phyloP scores from a whole-genome alignment of 2,888 invertebrate genomes.

The Myopa testacea region DNA sequence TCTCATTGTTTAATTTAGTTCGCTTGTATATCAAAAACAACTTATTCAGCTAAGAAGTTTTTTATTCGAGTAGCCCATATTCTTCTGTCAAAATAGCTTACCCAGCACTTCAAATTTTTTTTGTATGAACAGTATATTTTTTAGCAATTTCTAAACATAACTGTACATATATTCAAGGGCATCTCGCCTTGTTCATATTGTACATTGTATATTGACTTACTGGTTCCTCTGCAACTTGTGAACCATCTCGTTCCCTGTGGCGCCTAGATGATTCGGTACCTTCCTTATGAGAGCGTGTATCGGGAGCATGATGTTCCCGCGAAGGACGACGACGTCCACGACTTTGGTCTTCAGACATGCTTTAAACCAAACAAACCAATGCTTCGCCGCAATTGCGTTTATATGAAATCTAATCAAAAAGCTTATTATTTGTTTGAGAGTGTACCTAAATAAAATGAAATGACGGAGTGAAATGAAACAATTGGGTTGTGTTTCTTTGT shows the following conservation, averaged over 20 bases:
- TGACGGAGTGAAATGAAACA: not conserved
- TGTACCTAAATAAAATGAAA: constrained; percentile 9
- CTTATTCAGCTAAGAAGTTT: no score
- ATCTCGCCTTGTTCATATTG: no score
- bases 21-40: no score
- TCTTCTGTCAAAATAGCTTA: no score
- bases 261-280: constrained; percentile 26
- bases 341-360: constrained; percentile 52
- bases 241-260: constrained; percentile 40
- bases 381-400: not conserved
- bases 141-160: no score
- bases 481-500: not conserved
- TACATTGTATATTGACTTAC: constrained; percentile 42
- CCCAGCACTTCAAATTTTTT: no score
- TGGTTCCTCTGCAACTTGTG: constrained; percentile 47
- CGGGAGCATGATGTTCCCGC: constrained; percentile 47
- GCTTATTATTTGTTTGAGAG: not conserved
- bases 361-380: not conserved
- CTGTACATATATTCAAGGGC: no score
- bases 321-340: constrained; percentile 52
- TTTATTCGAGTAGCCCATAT: no score
- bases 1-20: no score
- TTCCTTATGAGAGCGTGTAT: constrained; percentile 38
- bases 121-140: no score
- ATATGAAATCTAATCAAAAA: constrained; percentile 14